A percentile compares a stretch with the other conserved stretches of the same genome.
phyloP scores from a whole-genome alignment of 2,888 invertebrate species.

The Nemotelus pantherinus region DNA sequence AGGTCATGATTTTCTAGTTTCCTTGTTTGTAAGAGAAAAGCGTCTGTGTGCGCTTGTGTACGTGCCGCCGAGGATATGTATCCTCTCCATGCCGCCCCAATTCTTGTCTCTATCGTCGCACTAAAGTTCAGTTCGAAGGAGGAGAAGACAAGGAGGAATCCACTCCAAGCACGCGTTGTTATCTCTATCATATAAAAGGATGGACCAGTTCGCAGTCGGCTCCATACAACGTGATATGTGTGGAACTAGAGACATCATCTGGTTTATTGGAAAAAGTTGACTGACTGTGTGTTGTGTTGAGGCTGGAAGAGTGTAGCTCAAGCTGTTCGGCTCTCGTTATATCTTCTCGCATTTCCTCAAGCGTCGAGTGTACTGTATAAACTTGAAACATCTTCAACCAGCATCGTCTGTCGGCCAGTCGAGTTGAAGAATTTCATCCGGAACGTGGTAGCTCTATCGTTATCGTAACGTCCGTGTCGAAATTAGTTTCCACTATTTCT shows the following conservation, averaged over 20 bases:
- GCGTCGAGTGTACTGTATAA: not conserved
- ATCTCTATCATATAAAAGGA: constrained; percentile 4
- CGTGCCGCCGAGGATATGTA: not conserved
- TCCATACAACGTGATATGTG: not conserved
- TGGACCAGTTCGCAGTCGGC: constrained; percentile 8
- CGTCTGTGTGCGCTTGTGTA: not conserved
- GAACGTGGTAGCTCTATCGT: constrained; percentile 21
- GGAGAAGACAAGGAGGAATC: not conserved
- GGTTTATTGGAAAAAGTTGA: not conserved
- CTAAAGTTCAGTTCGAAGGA: not conserved
- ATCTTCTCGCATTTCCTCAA: constrained; percentile 8
- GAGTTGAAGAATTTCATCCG: constrained; percentile 46
- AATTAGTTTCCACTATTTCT: not conserved
- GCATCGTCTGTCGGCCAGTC: constrained; percentile 32
- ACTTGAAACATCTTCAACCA: constrained; percentile 9
- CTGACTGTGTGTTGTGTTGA: not conserved
- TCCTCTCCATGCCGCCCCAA: not conserved
- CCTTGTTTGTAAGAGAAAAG: not conserved
- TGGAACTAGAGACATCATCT: not conserved
- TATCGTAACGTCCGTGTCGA: no score
- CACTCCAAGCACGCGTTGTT: not conserved
- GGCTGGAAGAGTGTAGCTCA: constrained; percentile 1
- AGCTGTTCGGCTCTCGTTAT: not conserved
- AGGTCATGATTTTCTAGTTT: no score
- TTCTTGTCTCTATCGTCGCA: not conserved